Evolutionary conservation across 2,797 vertebrate species (phyloP), one percentile per base, ranked within the genome.

Genomic region (Petrocephalus sullivani): DNA sequence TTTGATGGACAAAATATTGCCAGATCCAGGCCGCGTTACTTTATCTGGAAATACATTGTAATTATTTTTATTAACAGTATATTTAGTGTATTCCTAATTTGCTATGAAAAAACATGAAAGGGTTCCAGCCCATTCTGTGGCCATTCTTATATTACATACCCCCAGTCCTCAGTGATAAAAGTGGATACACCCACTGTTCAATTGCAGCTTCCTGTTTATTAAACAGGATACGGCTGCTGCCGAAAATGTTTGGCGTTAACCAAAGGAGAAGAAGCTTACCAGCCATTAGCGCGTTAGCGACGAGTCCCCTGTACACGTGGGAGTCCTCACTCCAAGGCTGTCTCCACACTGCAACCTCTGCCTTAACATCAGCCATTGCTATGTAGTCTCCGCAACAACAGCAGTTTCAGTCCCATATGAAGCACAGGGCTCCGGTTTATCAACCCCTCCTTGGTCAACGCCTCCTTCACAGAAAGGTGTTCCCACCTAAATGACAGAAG

Each of bases 401-500:
- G 19, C 16, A 16, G 7, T 58, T 56, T 6, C 81, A 53, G 82
- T 56, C 53, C 23, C 53, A 28, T 84, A 19, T 33, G 51, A 78
- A 0, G 2, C 21, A 14, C 21, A 1, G 16, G n/a, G 46, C 12
- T 84, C 28, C 84, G 3, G 28, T 78, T 78, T 78, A 78, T 37
- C 84, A 54, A 56, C 54, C 16, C 51, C 12, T n/a, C 56, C 84
- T 33, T 5, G 56, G 56, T 14, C n/a, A 2, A 86, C 84, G 54
- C 84, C 84, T 60, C 33, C 28, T 85, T 86, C 33, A 56, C 37
- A 16, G 23, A 37, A 33, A 58, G 54, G 84, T 41, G 56, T 86
- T 60, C 23, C 84, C 84, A 86, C 84, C 60, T 86, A 86, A 41
- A 86, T 86, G 23, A 85, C 54, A 85, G 28, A 85, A 57, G 84